These are phyloP conservation scores for Vidua chalybeata DNA, from an alignment of 2,113 vertebrate species.

Conservation along the genomic window DNA sequence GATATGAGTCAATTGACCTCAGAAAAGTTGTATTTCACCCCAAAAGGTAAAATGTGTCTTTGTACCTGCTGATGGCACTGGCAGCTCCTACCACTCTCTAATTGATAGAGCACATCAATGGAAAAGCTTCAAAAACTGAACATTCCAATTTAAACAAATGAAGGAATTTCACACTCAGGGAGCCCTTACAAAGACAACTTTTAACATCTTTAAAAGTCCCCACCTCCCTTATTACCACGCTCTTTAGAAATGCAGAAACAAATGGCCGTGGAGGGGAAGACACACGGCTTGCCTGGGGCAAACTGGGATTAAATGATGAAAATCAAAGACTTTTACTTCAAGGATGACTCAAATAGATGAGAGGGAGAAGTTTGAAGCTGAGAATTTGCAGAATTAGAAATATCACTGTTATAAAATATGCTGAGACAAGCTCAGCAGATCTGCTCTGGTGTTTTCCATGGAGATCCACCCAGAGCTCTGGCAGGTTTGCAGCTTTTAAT, in stretches of 20 bases:
- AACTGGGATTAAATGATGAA: not conserved
- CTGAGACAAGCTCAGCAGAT: not conserved
- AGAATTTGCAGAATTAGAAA: not conserved
- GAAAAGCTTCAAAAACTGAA: not conserved
- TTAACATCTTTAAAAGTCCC: not conserved
- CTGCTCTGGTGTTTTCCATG: not conserved
- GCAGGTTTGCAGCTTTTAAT: not conserved
- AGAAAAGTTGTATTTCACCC: not conserved
- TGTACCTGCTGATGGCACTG: not conserved
- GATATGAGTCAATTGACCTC: not conserved
- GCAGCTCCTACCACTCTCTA: not conserved
- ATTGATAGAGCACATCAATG: fast-evolving
- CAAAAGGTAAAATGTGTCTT: not conserved
- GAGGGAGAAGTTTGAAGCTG: not conserved
- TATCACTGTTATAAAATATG: not conserved
- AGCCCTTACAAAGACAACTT: not conserved
- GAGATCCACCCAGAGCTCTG: not conserved
- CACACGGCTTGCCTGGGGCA: not conserved
- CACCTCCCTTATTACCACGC: not conserved
- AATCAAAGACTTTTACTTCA: not conserved
- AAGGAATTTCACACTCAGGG: not conserved
- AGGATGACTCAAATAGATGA: not conserved
- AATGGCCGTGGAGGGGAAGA: not conserved
- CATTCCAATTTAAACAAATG: not conserved
- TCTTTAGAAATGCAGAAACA: not conserved